These are phyloP conservation scores for Brachionichthys hirsutus DNA, from an alignment of 2,113 vertebrate species.

Conservation along the genomic window DNA sequence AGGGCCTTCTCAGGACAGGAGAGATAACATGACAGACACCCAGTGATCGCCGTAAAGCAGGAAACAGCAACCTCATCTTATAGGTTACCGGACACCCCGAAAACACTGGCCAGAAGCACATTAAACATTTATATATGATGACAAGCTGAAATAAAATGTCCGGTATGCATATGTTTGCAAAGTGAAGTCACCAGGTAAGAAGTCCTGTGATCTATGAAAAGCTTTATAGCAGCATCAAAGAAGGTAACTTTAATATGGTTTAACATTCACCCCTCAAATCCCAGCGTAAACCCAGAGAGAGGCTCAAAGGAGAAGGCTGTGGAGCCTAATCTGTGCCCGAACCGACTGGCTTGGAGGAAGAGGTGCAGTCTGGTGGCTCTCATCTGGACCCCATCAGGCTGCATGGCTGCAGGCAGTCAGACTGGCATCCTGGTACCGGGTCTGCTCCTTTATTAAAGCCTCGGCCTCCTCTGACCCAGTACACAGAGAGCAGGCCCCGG, in stretches of 20 bases:
- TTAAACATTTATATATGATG: slow-evolving; percentile 75
- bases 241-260: slow-evolving; percentile 43
- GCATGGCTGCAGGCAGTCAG: slow-evolving; percentile 62
- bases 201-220: slow-evolving; percentile 33
- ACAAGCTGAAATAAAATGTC: slow-evolving; percentile 49
- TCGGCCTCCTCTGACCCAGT: slow-evolving; percentile 67
- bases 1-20: slow-evolving; percentile 51
- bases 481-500: slow-evolving; percentile 58
- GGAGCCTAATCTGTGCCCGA: slow-evolving; percentile 11
- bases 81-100: slow-evolving; percentile 65
- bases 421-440: slow-evolving; percentile 70
- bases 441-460: slow-evolving; percentile 73
- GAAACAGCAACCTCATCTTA: slow-evolving; percentile 67
- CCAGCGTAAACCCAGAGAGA: slow-evolving; percentile 27
- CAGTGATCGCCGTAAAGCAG: slow-evolving; percentile 58
- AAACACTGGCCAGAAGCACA: slow-evolving; percentile 53
- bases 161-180: not conserved
- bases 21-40: slow-evolving; percentile 70
- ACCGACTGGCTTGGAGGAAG: slow-evolving; percentile 36
- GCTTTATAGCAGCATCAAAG: slow-evolving; percentile 31
- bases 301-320: slow-evolving; percentile 18
- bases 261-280: slow-evolving; percentile 34
- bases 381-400: slow-evolving; percentile 75
- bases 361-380: slow-evolving; percentile 66
- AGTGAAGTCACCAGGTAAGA: slow-evolving; percentile 17